Percentiles rank a stretch among this genome's conserved stretches.
These are phyloP conservation scores for Glyptemys insculpta DNA, from an alignment of 2,797 vertebrate species.

Conservation along the genomic window DNA sequence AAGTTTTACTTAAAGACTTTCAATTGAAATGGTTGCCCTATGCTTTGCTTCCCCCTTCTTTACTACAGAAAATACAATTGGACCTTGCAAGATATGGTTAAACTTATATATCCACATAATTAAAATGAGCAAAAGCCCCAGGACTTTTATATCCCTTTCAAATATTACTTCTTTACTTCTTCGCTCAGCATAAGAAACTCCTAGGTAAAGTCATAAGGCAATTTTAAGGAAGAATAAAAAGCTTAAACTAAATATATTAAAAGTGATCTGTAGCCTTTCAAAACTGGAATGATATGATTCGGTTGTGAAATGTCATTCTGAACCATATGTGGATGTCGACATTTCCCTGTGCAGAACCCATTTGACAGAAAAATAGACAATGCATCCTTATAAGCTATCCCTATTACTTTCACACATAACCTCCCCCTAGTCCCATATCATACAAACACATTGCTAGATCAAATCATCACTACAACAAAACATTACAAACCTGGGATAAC, in stretches of 20 bases:
- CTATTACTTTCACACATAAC: neutral
- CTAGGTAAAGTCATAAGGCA: neutral
- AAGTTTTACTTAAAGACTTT: neutral
- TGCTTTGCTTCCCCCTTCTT: neutral
- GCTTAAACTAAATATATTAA: neutral
- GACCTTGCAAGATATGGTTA: neutral
- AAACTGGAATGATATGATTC: neutral
- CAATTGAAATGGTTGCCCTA: neutral
- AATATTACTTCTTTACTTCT: neutral
- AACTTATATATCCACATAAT: neutral
- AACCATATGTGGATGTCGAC: neutral
- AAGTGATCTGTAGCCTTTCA: neutral
- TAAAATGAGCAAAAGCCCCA: neutral
- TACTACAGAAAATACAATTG: neutral
- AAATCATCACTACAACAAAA: slow-evolving; percentile 5
- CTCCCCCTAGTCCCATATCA: neutral
- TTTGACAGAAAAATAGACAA: slow-evolving; percentile 13
- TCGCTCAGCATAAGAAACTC: neutral
- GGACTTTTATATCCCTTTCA: neutral
- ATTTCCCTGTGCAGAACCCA: neutral
- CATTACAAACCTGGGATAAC: neutral
- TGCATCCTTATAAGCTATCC: neutral
- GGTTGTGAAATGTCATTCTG: neutral
- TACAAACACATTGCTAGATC: neutral
- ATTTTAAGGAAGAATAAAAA: neutral